phyloP scores from a whole-genome alignment of 2,888 invertebrate genomes.

The Eueremaeus valkanovi region DNA sequence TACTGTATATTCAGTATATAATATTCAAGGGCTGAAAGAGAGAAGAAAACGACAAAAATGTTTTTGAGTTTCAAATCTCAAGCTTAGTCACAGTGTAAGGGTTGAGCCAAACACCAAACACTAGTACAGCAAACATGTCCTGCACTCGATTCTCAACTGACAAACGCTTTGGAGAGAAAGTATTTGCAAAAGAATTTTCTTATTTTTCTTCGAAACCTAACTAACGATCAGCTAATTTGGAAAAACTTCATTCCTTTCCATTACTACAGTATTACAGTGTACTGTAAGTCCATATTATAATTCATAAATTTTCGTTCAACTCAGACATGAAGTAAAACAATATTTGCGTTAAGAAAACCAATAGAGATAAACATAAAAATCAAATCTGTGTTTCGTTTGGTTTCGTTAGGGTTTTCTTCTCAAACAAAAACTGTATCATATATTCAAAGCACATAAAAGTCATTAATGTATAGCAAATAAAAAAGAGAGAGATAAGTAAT shows the following conservation, averaged over 20 bases:
- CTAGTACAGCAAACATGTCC: neutral
- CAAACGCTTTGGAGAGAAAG: neutral
- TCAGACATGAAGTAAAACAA: neutral
- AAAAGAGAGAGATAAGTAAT: too few relatives aligned
- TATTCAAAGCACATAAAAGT: conserved; percentile 1
- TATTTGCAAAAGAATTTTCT: neutral
- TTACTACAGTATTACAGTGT: too few relatives aligned
- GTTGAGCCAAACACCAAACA: neutral
- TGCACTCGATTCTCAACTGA: neutral
- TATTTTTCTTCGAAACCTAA: too few relatives aligned
- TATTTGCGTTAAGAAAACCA: neutral
- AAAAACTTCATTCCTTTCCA: too few relatives aligned
- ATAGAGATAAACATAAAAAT: neutral
- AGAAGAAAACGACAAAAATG: neutral
- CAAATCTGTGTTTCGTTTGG: neutral
- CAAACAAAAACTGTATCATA: neutral
- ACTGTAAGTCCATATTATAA: neutral
- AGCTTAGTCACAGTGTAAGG: neutral
- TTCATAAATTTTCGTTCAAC: neutral
- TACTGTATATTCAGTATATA: too few relatives aligned
- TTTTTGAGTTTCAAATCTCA: neutral
- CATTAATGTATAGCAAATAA: conserved; percentile 6
- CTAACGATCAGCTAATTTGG: too few relatives aligned
- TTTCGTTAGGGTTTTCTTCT: neutral
- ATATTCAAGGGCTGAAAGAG: neutral